phyloP scores from a whole-genome alignment of 2,113 vertebrate species.

The Sapayoa aenigma region DNA sequence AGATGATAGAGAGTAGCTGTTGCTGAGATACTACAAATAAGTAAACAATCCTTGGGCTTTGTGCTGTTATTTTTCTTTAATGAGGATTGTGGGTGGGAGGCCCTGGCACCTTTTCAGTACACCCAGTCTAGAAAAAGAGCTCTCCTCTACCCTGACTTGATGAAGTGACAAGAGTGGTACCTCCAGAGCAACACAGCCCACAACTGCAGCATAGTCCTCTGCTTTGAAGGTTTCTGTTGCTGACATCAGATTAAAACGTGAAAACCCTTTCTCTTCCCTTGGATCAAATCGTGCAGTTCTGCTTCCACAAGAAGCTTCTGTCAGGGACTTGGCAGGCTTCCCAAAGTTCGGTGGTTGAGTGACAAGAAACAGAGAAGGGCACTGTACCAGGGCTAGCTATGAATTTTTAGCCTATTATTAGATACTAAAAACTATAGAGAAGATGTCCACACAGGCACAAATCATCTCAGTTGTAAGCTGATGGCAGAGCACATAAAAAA shows the following conservation, averaged over 20 bases:
- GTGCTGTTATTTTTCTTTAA: slow-evolving; percentile 62
- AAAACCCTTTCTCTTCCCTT: slow-evolving; percentile 4
- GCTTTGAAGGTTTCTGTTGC: slow-evolving; percentile 66
- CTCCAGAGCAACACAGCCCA: slow-evolving; percentile 36
- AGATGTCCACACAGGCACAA: not conserved
- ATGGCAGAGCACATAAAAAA: not conserved
- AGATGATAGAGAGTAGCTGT: slow-evolving; percentile 73
- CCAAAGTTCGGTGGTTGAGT: not conserved
- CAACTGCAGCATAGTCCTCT: not conserved
- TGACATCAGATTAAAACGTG: slow-evolving; percentile 54
- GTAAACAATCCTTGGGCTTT: slow-evolving; percentile 69
- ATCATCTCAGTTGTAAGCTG: not conserved
- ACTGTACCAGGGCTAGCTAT: not conserved
- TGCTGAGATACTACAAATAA: slow-evolving; percentile 71
- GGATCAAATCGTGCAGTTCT: not conserved
- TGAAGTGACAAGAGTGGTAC: slow-evolving; percentile 52
- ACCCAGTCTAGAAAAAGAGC: slow-evolving; percentile 26
- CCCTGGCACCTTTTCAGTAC: slow-evolving; percentile 33
- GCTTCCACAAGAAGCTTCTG: not conserved
- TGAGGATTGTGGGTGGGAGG: slow-evolving; percentile 62
- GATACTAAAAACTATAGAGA: not conserved
- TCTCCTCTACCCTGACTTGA: slow-evolving; percentile 26
- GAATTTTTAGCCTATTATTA: not conserved
- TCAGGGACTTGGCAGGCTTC: slow-evolving; percentile 12
- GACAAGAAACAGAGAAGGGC: slow-evolving; percentile 19